Base-by-base conservation (phyloP, 2,113 vertebrate genomes). In the Euleptes europaea region DNA sequence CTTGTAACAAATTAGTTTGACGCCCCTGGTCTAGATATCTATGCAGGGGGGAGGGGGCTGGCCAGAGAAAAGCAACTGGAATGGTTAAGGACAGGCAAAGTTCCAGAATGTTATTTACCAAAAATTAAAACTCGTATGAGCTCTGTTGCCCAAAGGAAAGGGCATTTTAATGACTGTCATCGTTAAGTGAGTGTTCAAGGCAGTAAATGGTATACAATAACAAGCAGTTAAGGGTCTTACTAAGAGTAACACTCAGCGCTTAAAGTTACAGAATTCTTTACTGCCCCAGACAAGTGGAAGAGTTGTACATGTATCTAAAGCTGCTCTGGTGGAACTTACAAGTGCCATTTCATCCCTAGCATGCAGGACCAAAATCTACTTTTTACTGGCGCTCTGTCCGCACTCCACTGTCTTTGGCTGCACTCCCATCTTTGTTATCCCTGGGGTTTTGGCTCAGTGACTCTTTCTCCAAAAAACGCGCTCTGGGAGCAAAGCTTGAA, bases 401-500 rank as follows among this genome's bases (percentile, higher is more conserved):
- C 67, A 71, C 49, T 60, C 35, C 74, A 60, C 38, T 33, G 54
- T n/a, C 21, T 54, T 49, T 82, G 54, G 42, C 33, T 4, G 21
- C 11, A 31, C 1, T 31, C 12, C 26, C 60, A 23, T 63, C 60
- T 35, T 15, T 57, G 26, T n/a, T 72, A 82, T 5, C 31, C 31
- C 14, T 51, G 23, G 40, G 33, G 23, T 4, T n/a, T 79, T 44
- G 47, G 35, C 38, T 38, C 70, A 51, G 38, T 71, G 78, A 63
- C n/a, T 14, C 67, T 63, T 35, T 69, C 65, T 78, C 38, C 77
- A 77, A 28, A 69, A 38, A 44, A 38, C 23, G 23, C 44, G n/a
- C 23, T 77, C 28, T 42, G 38, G 38, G 63, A 38, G 72, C 38
- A 85, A 35, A 85, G 77, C 60, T 49, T 79, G 14, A 85, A 92